These are phyloP conservation scores for Callocephalon fimbriatum DNA, from an alignment of 2,113 vertebrate species.

Conservation along the genomic window DNA sequence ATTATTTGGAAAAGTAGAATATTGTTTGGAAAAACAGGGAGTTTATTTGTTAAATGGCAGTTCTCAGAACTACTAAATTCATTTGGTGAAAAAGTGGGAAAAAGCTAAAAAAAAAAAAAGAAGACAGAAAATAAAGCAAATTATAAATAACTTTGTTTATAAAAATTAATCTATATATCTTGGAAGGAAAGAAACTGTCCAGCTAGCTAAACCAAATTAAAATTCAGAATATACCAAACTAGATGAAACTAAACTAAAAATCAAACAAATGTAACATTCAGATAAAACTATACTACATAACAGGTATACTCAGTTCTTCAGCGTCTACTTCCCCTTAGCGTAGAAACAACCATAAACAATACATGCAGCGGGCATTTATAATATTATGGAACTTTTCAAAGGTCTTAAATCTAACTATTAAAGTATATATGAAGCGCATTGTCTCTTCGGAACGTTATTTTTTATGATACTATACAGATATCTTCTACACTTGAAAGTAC, in stretches of 20 bases:
- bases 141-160: neutral
- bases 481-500: neutral
- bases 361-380: neutral
- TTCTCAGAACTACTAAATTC: neutral
- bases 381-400: neutral
- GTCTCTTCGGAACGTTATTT: neutral
- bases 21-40: neutral
- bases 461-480: neutral
- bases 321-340: neutral
- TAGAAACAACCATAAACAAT: neutral
- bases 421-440: neutral
- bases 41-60: neutral
- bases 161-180: neutral
- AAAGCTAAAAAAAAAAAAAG: neutral
- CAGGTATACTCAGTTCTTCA: neutral
- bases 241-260: neutral
- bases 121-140: neutral
- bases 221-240: neutral
- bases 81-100: neutral
- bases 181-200: neutral
- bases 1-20: neutral
- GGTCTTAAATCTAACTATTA: neutral
- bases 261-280: neutral
- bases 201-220: neutral
- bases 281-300: neutral